A percentile compares a stretch with the other conserved stretches of the same genome.
phyloP scores from a whole-genome alignment of 2,797 vertebrate species.

The Gymnothorax javanicus region DNA sequence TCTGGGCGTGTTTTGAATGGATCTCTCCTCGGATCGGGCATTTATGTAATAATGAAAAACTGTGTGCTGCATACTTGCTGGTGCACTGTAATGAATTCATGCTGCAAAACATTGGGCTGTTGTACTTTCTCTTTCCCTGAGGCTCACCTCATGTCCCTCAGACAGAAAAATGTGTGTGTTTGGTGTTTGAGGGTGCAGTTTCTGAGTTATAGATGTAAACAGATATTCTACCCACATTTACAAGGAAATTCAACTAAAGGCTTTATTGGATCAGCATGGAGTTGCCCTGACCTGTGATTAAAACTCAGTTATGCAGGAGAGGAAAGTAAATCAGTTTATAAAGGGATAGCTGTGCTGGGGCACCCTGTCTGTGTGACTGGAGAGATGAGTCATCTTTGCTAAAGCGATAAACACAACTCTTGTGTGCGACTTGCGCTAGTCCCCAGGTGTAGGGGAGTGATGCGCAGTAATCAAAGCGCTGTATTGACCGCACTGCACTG shows the following conservation, averaged over 20 bases:
- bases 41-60: constrained; percentile 42
- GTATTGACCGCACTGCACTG: constrained; percentile 14
- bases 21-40: constrained; percentile 28
- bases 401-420: background rate
- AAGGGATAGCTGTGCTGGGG: background rate
- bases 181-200: background rate
- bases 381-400: background rate
- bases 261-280: background rate
- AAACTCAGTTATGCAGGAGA: background rate
- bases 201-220: background rate
- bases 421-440: background rate
- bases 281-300: background rate
- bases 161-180: background rate
- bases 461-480: background rate
- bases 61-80: constrained; percentile 8
- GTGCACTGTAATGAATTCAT: constrained; percentile 35
- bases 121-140: background rate
- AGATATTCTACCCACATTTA: background rate
- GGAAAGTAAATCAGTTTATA: background rate
- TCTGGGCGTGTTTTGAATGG: constrained; percentile 30
- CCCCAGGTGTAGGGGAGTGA: background rate
- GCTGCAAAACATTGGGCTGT: constrained; percentile 19
- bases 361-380: background rate
- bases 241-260: background rate
- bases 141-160: background rate